Percentiles rank a stretch among this genome's conserved stretches.
Evolutionary conservation across 2,113 vertebrate genomes (phyloP).

Genomic region (Catharus minimus): DNA sequence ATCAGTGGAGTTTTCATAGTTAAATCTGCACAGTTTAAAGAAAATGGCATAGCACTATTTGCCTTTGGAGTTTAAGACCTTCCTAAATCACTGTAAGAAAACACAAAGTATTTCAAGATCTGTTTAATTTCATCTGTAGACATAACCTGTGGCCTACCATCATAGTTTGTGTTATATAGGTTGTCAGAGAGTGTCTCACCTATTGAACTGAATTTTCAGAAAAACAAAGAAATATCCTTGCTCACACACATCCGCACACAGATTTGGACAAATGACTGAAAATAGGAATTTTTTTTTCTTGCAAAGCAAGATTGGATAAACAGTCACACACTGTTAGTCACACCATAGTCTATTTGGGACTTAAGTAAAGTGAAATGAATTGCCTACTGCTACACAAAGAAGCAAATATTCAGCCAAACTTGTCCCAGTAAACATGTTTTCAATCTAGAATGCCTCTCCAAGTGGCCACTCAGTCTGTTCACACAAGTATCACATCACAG

Average conservation of each 20-base stretch:
- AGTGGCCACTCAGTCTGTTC: not conserved
- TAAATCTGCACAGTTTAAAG: not conserved
- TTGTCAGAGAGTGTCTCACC: not conserved
- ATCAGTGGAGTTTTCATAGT: not conserved
- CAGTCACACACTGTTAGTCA: not conserved
- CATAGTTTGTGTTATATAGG: not conserved
- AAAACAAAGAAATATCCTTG: not conserved
- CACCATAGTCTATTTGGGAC: not conserved
- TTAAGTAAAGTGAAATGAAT: not conserved
- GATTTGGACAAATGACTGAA: not conserved
- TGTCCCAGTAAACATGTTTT: not conserved
- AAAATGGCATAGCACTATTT: not conserved
- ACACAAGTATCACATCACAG: not conserved
- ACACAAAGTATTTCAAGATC: not conserved
- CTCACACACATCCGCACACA: rapidly evolving
- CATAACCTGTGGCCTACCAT: not conserved
- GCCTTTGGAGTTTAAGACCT: not conserved
- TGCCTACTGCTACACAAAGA: not conserved
- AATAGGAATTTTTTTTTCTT: not conserved
- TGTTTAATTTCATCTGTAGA: not conserved
- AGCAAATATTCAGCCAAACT: not conserved
- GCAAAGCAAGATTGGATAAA: not conserved
- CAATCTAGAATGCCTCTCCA: not conserved
- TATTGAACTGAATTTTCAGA: not conserved
- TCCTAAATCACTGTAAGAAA: not conserved